Conservation (phyloP, 1,140 invertebrate genomes). For the Magallana angulata region DNA sequence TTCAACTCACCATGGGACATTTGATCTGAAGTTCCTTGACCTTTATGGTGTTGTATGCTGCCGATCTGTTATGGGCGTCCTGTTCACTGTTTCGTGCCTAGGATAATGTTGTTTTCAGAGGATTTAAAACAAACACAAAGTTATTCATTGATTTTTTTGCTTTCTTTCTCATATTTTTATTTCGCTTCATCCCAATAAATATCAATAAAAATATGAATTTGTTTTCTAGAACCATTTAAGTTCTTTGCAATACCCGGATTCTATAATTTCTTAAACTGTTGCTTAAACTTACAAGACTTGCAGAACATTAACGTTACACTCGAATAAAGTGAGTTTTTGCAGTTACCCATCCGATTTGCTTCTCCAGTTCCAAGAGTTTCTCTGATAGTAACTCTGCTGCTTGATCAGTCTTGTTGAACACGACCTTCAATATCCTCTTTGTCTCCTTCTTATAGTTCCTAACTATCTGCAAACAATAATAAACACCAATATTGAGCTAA, state of each 20-base stretch:
- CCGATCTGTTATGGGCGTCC: not conserved
- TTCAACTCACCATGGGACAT: constrained; percentile 21
- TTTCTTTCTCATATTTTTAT: too few relatives aligned
- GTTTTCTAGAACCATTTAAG: not conserved
- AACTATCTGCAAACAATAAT: constrained; percentile 13
- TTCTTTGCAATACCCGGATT: too few relatives aligned
- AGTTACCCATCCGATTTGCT: constrained; percentile 27
- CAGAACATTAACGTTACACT: too few relatives aligned
- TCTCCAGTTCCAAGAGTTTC: constrained; percentile 26
- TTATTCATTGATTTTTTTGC: not conserved
- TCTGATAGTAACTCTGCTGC: not conserved
- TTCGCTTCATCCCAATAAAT: not conserved
- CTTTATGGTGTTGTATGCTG: not conserved
- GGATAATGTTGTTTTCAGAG: not conserved
- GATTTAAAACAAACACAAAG: not conserved
- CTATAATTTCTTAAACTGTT: too few relatives aligned
- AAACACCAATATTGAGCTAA: too few relatives aligned
- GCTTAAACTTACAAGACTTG: too few relatives aligned
- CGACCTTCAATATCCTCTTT: not conserved
- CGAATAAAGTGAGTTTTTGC: not conserved
- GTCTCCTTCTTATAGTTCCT: constrained; percentile 16
- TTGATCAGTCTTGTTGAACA: constrained; percentile 13
- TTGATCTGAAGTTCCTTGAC: not conserved
- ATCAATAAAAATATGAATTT: not conserved
- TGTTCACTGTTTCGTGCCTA: constrained; percentile 27